Evolutionary conservation across 1,140 invertebrate genomes (phyloP).

Genomic region (Drosophila nigromelanica): DNA sequence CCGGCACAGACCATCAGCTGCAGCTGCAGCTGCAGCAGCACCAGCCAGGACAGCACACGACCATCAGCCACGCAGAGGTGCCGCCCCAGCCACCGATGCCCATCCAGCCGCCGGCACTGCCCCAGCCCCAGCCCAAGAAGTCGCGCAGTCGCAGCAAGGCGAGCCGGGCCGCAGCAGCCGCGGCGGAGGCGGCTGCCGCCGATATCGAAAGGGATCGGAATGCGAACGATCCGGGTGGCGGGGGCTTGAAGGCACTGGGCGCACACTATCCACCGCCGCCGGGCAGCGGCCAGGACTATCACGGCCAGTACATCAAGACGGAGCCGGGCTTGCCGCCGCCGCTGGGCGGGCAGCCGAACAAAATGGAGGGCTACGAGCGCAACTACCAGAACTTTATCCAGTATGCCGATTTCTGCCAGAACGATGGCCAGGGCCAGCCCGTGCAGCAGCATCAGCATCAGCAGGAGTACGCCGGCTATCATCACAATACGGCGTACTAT

Average conservation of each 20-base stretch:
- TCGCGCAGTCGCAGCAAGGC: slow-evolving; percentile 70
- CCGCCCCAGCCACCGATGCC: slow-evolving; percentile 39
- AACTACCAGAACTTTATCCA: slow-evolving; percentile 84
- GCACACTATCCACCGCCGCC: slow-evolving; percentile 71
- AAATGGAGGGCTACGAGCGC: slow-evolving; percentile 83
- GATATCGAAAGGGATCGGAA: slow-evolving; percentile 77
- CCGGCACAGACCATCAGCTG: slow-evolving; percentile 59
- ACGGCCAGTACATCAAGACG: slow-evolving; percentile 78
- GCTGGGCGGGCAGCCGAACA: slow-evolving; percentile 68
- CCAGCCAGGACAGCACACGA: slow-evolving; percentile 74
- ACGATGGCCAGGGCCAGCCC: slow-evolving; percentile 73
- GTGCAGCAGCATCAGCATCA: slow-evolving; percentile 74
- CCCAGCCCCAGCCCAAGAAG: slow-evolving; percentile 51
- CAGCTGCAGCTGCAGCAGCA: slow-evolving; percentile 69
- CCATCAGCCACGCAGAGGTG: slow-evolving; percentile 60
- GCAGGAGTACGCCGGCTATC: slow-evolving; percentile 77
- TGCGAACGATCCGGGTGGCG: slow-evolving; percentile 73
- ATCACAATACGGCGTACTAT: slow-evolving; percentile 77
- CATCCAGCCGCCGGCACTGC: slow-evolving; percentile 52
- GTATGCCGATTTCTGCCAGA: slow-evolving; percentile 83
- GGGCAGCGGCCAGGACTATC: slow-evolving; percentile 63
- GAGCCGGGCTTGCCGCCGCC: slow-evolving; percentile 71
- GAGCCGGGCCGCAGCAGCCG: slow-evolving; percentile 57
- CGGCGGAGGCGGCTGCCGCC: slow-evolving; percentile 54
- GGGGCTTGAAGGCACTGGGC: slow-evolving; percentile 60